These are phyloP conservation scores for Chrysogorgia sp. DNA, from an alignment of 92 coral and sea anemone genomes.

Conservation along the genomic window DNA sequence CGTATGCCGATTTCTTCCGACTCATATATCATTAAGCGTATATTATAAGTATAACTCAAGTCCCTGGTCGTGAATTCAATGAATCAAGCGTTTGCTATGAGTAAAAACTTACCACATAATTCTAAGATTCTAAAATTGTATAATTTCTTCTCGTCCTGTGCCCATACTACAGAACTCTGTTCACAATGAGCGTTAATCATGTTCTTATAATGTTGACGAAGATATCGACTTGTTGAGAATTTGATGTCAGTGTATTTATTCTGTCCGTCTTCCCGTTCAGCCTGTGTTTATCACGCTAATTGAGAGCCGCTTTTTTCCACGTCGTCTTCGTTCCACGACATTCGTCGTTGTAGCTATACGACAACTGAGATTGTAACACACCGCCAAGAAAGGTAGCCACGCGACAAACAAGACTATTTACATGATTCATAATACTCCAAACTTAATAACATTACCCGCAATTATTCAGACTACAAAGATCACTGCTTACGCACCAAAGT, in stretches of 20 bases:
- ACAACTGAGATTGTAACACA: too few relatives aligned
- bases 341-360: too few relatives aligned
- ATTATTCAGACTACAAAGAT: slow-evolving; percentile 18
- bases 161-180: slow-evolving; percentile 17
- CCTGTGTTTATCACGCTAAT: too few relatives aligned
- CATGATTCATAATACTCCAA: neutral
- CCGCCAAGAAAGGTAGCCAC: neutral
- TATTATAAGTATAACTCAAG: too few relatives aligned
- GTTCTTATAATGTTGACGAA: neutral
- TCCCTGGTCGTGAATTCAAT: too few relatives aligned
- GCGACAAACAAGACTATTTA: neutral
- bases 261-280: too few relatives aligned
- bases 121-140: slow-evolving; percentile 37
- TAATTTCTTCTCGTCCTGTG: slow-evolving; percentile 29
- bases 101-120: slow-evolving; percentile 10
- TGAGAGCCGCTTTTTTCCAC: too few relatives aligned
- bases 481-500: slow-evolving; percentile 10
- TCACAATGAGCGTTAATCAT: slow-evolving; percentile 38
- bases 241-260: too few relatives aligned
- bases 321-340: too few relatives aligned
- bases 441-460: slow-evolving; percentile 31
- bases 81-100: neutral
- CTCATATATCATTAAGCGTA: too few relatives aligned
- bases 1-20: too few relatives aligned
- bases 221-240: neutral